These are phyloP conservation scores for Drymonia ruficornis DNA, from an alignment of 2,888 invertebrate species.

Conservation along the genomic window DNA sequence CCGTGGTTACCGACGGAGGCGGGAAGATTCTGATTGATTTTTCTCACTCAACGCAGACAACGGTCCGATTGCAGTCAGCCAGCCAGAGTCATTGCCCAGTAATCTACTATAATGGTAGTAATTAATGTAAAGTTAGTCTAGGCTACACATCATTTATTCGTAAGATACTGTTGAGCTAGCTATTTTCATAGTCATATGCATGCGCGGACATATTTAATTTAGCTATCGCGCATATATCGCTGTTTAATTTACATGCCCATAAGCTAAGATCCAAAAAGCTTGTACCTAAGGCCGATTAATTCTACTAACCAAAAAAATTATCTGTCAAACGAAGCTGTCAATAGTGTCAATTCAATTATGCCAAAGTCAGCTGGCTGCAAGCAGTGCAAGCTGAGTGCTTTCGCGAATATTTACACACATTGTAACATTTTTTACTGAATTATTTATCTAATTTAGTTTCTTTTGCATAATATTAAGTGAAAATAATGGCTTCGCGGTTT, in stretches of 20 bases:
- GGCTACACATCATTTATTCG: too few relatives aligned
- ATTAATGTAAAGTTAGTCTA: constrained; percentile 12
- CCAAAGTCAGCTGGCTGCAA: constrained; percentile 47
- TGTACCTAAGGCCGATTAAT: too few relatives aligned
- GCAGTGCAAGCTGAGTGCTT: too few relatives aligned
- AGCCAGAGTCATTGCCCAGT: constrained; percentile 27
- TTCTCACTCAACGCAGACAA: constrained; percentile 58
- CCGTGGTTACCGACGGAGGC: constrained; percentile 76
- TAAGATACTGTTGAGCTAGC: too few relatives aligned
- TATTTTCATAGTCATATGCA: too few relatives aligned
- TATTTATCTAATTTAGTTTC: background rate
- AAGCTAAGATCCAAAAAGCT: too few relatives aligned
- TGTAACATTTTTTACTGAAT: background rate
- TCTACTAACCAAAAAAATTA: background rate
- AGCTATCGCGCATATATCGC: too few relatives aligned
- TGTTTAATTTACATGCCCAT: too few relatives aligned
- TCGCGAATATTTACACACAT: background rate
- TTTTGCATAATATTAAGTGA: background rate
- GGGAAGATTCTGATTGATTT: constrained; percentile 81
- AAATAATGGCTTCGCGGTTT: constrained; percentile 87
- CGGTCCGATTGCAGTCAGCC: constrained; percentile 39
- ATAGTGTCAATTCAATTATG: too few relatives aligned
- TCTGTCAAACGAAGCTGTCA: constrained; percentile 8
- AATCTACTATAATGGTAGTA: constrained; percentile 35
- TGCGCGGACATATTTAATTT: too few relatives aligned